Base-by-base conservation (phyloP, 2,113 vertebrate genomes). In the Solea senegalensis region DNA sequence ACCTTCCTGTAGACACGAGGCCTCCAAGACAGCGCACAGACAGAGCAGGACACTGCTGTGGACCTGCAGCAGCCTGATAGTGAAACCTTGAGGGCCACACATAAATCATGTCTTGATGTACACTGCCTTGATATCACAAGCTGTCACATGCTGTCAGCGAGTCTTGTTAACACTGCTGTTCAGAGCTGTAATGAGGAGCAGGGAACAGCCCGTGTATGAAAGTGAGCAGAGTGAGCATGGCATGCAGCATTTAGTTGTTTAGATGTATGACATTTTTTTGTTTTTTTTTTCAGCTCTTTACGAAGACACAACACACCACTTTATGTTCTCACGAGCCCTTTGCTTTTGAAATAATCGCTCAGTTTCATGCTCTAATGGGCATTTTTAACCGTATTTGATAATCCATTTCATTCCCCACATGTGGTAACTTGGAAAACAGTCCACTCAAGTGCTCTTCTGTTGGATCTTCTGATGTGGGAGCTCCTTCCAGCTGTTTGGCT, bases 81-180 rank as follows among this genome's bases (percentile, higher is more conserved):
- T 71, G 81, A 57, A 85, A 76, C 70, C 84, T 80, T 74, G 79
- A 80, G 84, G 85, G 64, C 76, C 65, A 65, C 76, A 84, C 83
- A 90, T 88, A 90, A 90, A 90, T 93, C 89, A 91, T 86, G 82
- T 92, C 86, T 88, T 88, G 88, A 89, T 89, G 87, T 89, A 72
- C 84, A 62, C 82, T 81, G 81, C 64, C 75, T 82, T 80, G 82
- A 90, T 90, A 86, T 89, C 86, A 85, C 90, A 80, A 83, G 86
- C 90, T 87, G 91, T 92, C 91, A 90, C 78, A 78, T 76, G 83
- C 89, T 91, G 86, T 86, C 89, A 91, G 68, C 81, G 11, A 56
- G 82, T 80, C 86, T 89, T 90, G 87, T 91, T 91, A 92, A 86
- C 84, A 65, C 80, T 1, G 72, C 77, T 81, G 78, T 86, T 90